A percentile compares a stretch with the other conserved stretches of the same genome.
Evolutionary conservation across 2,797 vertebrate genomes (phyloP).

Genomic region (Tiaroga cobitis): DNA sequence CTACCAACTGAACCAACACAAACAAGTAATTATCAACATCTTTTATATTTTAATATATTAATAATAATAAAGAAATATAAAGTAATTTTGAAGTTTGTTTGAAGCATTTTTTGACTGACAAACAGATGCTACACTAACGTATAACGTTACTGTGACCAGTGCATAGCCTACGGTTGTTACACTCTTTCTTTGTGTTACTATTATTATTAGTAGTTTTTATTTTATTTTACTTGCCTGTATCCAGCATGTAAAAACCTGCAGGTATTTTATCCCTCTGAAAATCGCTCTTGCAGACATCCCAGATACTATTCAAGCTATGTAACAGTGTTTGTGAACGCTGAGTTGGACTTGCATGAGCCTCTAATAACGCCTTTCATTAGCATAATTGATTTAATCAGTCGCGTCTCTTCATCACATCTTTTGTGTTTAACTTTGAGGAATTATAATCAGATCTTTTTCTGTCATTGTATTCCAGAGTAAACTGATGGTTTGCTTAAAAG

Average conservation of each 20-base stretch:
- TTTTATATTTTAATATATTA: neutral
- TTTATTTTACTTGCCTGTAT: conserved; percentile 31
- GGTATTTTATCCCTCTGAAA: conserved; percentile 18
- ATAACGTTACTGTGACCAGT: no score
- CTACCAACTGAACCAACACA: neutral
- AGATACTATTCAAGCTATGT: neutral
- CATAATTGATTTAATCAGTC: conserved; percentile 42
- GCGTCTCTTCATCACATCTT: neutral
- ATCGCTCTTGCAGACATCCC: conserved; percentile 13
- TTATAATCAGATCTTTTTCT: neutral
- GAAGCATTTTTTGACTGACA: neutral
- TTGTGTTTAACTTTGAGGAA: neutral
- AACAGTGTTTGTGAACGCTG: neutral
- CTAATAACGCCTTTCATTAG: conserved; percentile 14
- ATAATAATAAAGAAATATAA: no score
- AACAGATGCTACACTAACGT: neutral
- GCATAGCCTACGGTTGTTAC: neutral
- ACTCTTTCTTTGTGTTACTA: neutral
- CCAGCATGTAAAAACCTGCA: conserved; percentile 49
- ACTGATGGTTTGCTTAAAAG: neutral
- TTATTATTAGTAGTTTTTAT: neutral
- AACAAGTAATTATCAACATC: neutral
- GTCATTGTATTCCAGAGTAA: neutral
- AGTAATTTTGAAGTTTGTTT: neutral
- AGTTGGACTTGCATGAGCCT: neutral